These are phyloP conservation scores for Ibidorhyncha struthersii DNA, from an alignment of 2,113 vertebrate species.

Conservation along the genomic window DNA sequence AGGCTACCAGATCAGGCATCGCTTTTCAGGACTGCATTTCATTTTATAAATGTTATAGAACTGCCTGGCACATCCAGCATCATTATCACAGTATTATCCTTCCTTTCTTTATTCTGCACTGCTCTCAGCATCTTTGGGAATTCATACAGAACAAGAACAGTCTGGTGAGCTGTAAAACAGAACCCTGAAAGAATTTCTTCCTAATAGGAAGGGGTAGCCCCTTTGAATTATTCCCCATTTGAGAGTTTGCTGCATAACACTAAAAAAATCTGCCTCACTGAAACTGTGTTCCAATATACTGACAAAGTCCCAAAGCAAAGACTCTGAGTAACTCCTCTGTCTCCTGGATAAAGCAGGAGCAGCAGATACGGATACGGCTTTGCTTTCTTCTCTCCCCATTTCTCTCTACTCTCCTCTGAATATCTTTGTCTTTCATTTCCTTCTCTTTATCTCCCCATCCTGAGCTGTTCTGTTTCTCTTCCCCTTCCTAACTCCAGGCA, in stretches of 20 bases:
- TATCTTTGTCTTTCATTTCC: not conserved
- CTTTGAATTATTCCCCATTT: not conserved
- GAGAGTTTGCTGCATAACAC: not conserved
- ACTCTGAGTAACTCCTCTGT: not conserved
- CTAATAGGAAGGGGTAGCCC: not conserved
- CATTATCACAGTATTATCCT: not conserved
- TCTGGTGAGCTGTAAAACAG: not conserved
- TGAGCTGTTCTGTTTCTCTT: not conserved
- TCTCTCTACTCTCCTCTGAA: not conserved
- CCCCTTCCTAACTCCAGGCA: not conserved
- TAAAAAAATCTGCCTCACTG: not conserved
- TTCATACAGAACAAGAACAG: not conserved
- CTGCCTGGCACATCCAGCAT: not conserved
- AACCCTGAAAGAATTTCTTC: not conserved
- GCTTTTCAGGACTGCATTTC: not conserved
- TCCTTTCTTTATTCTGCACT: not conserved
- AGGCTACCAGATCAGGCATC: not conserved
- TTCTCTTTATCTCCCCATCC: not conserved
- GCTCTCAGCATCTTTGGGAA: not conserved
- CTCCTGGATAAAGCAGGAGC: not conserved
- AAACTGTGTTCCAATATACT: not conserved
- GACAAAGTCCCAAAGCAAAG: not conserved
- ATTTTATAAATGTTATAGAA: not conserved
- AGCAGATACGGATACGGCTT: not conserved
- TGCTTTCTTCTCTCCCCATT: not conserved